Evolutionary conservation across 1,140 invertebrate genomes (phyloP).

Genomic region (Bombus polaris): DNA sequence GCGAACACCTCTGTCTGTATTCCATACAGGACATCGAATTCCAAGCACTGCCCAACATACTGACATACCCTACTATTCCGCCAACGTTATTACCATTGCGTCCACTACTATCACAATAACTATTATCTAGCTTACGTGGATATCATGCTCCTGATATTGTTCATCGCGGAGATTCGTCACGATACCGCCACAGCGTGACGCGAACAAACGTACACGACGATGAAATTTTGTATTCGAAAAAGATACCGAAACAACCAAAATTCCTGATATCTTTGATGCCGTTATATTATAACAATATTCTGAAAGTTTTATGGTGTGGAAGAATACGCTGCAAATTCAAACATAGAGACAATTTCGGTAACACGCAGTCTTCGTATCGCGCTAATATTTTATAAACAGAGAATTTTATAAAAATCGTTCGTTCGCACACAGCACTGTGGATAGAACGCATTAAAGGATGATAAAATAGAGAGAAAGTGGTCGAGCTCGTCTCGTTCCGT

Average conservation of each 20-base stretch:
- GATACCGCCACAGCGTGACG: background rate
- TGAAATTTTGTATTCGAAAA: too few species aligned
- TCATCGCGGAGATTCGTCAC: background rate
- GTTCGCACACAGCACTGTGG: background rate
- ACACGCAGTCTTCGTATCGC: too few species aligned
- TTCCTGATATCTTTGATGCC: too few species aligned
- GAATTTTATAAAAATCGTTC: background rate
- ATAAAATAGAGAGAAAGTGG: background rate
- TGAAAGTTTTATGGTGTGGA: too few species aligned
- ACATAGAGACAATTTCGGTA: too few species aligned
- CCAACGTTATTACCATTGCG: slow-evolving; percentile 4
- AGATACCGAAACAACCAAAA: too few species aligned
- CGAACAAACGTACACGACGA: too few species aligned
- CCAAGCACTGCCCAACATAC: background rate
- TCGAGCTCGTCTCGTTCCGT: background rate
- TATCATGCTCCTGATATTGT: background rate
- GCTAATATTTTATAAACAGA: too few species aligned
- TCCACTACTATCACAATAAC: background rate
- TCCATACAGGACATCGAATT: background rate
- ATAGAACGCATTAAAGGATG: background rate
- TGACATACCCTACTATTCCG: background rate
- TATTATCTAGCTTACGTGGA: background rate
- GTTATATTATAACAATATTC: too few species aligned
- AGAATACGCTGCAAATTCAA: too few species aligned
- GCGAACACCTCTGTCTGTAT: background rate